A percentile compares a stretch with the other conserved stretches of the same genome.
Conservation (phyloP, 2,888 invertebrate genomes). For the Exocentrus adspersus region DNA sequence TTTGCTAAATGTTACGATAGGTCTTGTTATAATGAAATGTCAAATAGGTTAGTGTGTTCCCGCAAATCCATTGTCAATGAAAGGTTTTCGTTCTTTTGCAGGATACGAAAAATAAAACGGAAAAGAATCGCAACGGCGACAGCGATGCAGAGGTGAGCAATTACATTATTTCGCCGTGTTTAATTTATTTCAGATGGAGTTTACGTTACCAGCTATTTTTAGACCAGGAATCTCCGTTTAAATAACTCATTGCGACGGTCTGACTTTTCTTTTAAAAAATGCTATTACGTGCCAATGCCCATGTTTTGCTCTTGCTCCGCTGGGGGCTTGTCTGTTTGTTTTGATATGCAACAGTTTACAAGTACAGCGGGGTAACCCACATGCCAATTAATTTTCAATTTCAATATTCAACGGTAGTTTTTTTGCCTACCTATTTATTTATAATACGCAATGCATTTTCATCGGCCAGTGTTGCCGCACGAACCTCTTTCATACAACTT, state of each 20-base stretch:
- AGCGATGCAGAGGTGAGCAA: conserved; percentile 69
- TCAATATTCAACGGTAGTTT: not conserved
- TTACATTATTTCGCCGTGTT: conserved; percentile 42
- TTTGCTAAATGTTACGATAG: conserved; percentile 15
- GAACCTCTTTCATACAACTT: no score
- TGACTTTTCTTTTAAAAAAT: conserved; percentile 13
- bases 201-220: conserved; percentile 46
- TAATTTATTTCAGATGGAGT: conserved; percentile 33
- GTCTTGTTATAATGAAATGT: conserved; percentile 33
- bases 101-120: conserved; percentile 70
- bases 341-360: conserved; percentile 8
- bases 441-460: conserved; percentile 21
- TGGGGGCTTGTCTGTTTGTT: conserved; percentile 14
- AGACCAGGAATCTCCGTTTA: conserved; percentile 44
- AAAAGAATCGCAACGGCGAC: conserved; percentile 67
- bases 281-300: conserved; percentile 5
- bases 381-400: not conserved
- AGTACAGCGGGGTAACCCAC: conserved; percentile 1
- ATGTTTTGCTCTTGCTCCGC: conserved; percentile 9
- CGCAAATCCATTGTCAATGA: conserved; percentile 33
- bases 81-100: conserved; percentile 62
- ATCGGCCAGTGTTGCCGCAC: no score
- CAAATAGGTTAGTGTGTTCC: conserved; percentile 45
- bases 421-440: not conserved
- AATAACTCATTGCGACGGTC: conserved; percentile 36